Base-by-base conservation (phyloP, 92 coral and sea anemone species). In the Epizoanthus fatuus region DNA sequence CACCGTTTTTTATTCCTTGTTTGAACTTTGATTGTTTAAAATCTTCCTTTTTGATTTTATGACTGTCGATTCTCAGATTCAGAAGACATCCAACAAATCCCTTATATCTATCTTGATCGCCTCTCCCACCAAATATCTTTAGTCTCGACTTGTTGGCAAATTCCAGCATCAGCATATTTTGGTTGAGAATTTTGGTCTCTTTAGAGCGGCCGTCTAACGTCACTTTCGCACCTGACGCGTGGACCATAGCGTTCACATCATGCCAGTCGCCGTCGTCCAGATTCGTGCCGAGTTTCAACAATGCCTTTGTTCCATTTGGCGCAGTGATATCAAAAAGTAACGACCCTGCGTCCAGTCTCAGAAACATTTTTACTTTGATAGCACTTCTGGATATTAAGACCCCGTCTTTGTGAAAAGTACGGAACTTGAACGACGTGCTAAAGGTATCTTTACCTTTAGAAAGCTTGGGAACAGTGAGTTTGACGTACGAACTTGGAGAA, bases 81-180 rank as follows among this genome's bases (percentile, higher is more conserved):
- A 85, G 80, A 75, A 96, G 86, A 68, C 99, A 96, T 4, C 99
- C 99, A 22, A 95, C 96, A 13, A 96, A 96, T 22, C 99, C 95
- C 17, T 80, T 69, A 78, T 85, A 83, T 2, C 25, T 37, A 38
- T 83, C 83, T 9, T 67, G 40, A 3, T 86, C 93, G 37, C 84
- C 84, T 44, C 75, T 87, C 8, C 98, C 98, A 5, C 88, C 93
- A 14, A 89, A 85, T 19, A 92, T 75, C 56, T 92, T 94, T 42
- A 92, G 68, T 29, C 88, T 90, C 52, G 93, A 84, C 60, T 89
- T 92, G 52, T 94, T 92, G 2, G 94, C 88, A 64, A 89, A 92
- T 37, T 92, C 95, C 52, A 84, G 88, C 75, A 87, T 77, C 19
- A 92, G 53, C 59, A 73, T 58, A 12, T 93, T 74, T 45, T 93